phyloP scores from a whole-genome alignment of 2,113 vertebrate species.

The Mirounga angustirostris region DNA sequence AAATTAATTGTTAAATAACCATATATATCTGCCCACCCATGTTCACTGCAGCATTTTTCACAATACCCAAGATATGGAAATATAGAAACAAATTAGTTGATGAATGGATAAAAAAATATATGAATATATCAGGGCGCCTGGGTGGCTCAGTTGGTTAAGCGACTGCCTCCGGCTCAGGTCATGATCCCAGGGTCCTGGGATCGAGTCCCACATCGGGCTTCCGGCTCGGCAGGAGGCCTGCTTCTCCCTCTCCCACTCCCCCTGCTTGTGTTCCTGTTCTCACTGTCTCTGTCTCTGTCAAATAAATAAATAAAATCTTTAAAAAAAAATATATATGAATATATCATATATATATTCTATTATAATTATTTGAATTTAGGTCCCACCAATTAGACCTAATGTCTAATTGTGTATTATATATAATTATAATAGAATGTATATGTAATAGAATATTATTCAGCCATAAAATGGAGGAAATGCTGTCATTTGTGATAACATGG shows the following conservation, averaged over 20 bases:
- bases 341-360: background rate
- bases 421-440: background rate
- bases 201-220: no score
- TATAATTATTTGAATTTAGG: background rate
- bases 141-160: no score
- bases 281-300: no score
- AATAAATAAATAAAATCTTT: no score
- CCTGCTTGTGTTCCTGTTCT: no score
- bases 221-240: no score
- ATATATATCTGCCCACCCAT: background rate
- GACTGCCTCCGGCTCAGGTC: no score
- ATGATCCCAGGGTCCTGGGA: no score
- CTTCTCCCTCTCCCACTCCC: no score
- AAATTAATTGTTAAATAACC: conserved; percentile 39
- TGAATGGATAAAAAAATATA: background rate
- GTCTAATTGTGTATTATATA: no score
- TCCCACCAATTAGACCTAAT: no score
- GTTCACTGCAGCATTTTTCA: background rate
- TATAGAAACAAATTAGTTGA: background rate
- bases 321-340: background rate
- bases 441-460: background rate
- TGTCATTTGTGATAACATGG: background rate
- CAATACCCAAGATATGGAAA: background rate
- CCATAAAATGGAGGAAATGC: background rate
- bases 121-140: background rate